Evolutionary conservation across 2,113 vertebrate genomes (phyloP).

Genomic region (Struthidea cinerea): DNA sequence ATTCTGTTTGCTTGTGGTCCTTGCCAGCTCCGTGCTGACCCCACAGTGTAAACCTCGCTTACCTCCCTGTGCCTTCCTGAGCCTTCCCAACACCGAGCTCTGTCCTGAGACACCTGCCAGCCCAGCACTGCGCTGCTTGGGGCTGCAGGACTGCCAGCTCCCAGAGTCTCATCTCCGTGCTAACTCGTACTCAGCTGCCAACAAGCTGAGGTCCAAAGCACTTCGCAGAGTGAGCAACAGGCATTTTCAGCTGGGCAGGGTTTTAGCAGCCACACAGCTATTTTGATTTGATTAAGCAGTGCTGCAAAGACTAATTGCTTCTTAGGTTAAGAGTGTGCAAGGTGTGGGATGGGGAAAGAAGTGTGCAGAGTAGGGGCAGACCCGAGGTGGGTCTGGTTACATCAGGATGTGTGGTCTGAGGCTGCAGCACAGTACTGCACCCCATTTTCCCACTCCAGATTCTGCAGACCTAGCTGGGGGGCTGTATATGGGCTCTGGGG

Average conservation of each 20-base stretch:
- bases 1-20: background rate
- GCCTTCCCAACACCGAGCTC: background rate
- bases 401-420: background rate
- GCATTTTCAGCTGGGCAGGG: background rate
- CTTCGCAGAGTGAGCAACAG: background rate
- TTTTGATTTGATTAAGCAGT: background rate
- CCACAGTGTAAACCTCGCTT: fast-evolving
- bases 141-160: background rate
- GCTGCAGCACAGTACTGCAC: background rate
- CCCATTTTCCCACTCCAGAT: background rate
- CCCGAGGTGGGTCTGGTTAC: background rate
- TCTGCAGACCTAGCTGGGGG: fast-evolving
- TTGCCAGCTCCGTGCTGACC: background rate
- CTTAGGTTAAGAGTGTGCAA: background rate
- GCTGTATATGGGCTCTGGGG: background rate
- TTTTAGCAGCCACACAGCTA: background rate
- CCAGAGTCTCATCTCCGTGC: fast-evolving
- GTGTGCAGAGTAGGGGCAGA: background rate
- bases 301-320: background rate
- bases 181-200: background rate
- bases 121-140: background rate
- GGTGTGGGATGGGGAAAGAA: background rate
- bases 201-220: background rate
- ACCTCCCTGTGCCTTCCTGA: background rate
- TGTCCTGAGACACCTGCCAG: background rate